A percentile compares a stretch with the other conserved stretches of the same genome.
Conservation (phyloP, 2,797 vertebrate species). For the Distichodus sexfasciatus region DNA sequence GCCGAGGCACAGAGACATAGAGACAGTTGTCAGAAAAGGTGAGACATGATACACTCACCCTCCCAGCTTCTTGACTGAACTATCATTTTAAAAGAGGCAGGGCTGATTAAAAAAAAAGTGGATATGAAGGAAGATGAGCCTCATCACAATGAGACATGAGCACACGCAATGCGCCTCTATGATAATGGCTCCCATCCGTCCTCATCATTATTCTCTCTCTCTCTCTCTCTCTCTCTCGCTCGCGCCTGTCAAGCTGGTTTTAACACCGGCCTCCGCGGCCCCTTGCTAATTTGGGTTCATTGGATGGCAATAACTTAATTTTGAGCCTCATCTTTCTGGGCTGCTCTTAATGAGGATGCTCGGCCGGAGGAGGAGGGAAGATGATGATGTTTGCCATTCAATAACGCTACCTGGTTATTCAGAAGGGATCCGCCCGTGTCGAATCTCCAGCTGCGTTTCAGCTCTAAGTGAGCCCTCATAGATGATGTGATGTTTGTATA, state of each 20-base stretch:
- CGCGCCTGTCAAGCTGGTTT: slow-evolving; percentile 62
- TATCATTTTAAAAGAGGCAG: no score
- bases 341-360: slow-evolving; percentile 75
- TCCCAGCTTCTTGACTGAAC: no score
- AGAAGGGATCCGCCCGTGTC: no score
- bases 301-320: slow-evolving; percentile 82
- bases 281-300: slow-evolving; percentile 76
- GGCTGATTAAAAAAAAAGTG: no score
- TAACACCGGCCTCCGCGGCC: slow-evolving; percentile 37
- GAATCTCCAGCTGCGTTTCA: no score
- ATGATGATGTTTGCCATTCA: no score
- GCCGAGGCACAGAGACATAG: neutral
- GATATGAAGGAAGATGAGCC: neutral
- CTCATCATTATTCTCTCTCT: slow-evolving; percentile 1
- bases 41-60: neutral
- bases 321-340: slow-evolving; percentile 69
- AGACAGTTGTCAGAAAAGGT: slow-evolving; percentile 23
- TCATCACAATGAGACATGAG: neutral
- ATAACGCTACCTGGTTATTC: no score
- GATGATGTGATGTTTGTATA: slow-evolving; percentile 80
- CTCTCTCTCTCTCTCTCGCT: neutral
- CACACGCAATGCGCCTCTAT: neutral
- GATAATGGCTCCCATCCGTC: slow-evolving; percentile 59
- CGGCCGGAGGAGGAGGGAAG: no score
- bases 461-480: no score